Evolutionary conservation across 2,113 vertebrate species (phyloP).

Genomic region (Hystrix cristata): DNA sequence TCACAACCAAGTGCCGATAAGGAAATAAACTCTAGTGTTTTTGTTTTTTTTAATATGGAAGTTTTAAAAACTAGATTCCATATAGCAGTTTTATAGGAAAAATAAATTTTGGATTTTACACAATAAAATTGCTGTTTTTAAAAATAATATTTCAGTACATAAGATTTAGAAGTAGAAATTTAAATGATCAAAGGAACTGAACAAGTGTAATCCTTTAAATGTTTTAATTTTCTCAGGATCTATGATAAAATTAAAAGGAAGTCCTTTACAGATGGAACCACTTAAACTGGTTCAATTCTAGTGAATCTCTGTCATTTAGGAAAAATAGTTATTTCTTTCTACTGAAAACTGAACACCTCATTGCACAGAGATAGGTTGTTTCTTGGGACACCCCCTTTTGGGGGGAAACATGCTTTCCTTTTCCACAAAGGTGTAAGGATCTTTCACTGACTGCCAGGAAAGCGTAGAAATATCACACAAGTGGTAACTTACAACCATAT

Average conservation of each 20-base stretch:
- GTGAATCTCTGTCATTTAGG: neutral
- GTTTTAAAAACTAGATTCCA: neutral
- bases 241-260: neutral
- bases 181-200: neutral
- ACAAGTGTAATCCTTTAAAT: neutral
- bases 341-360: neutral
- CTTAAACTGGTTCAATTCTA: neutral
- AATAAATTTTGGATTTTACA: neutral
- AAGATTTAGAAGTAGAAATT: neutral
- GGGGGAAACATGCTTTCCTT: too few relatives aligned
- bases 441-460: neutral
- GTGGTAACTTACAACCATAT: fast-evolving
- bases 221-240: neutral
- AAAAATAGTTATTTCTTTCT: neutral
- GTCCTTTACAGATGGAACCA: neutral
- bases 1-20: neutral
- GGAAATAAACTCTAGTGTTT: neutral
- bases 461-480: fast-evolving
- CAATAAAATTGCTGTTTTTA: neutral
- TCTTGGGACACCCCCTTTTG: neutral
- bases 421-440: neutral
- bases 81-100: neutral
- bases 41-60: neutral
- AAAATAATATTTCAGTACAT: neutral
- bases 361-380: neutral